Base-by-base conservation (phyloP, 2,113 vertebrate genomes). In the Mustela lutreola region DNA sequence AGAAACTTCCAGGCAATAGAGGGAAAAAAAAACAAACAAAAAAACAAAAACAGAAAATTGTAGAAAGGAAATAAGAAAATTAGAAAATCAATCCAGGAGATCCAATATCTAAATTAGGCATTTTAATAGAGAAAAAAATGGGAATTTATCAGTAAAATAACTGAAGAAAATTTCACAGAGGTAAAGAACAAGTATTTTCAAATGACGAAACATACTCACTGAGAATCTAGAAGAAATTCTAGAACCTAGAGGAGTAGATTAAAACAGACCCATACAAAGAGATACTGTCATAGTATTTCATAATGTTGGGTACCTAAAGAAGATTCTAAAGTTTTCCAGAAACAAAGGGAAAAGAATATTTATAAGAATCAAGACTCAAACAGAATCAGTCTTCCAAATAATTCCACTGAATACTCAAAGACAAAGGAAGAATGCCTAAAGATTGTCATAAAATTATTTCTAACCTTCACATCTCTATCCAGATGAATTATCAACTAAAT, bases 71-170 rank as follows among this genome's bases (percentile, higher is more conserved):
- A 58, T 53, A 16, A 70, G 11, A 93, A 96, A 91, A 73, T 22
- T 79, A 76, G 16, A 86, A 80, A 94, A 89, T 11, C 21, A 83
- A 63, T n/a, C 60, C 33, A 94, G 14, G 56, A 48, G 48, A 65
- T 65, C 24, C 12, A 73, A 88, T 4, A 71, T 70, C 14, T 18
- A 95, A 93, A 48, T 78, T 48, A 42, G 22, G 12, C 42, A 21
- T 87, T 95, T 90, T 28, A 71, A 87, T 75, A 78, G 91, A 60
- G 19, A 6, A 19, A 73, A 73, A 21, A 81, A 45, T 21, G 11
- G 19, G 33, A 95, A 88, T 26, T 87, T 76, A 33, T 83, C 75
- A 62, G 62, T 31, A 86, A 92, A 95, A 82, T 60, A 87, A 93
- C 8, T 36, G 21, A 85, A 92, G 73, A 86, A 75, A 81, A 82